Evolutionary conservation across 2,888 invertebrate genomes (phyloP).

Genomic region (Hyposoter didymator): DNA sequence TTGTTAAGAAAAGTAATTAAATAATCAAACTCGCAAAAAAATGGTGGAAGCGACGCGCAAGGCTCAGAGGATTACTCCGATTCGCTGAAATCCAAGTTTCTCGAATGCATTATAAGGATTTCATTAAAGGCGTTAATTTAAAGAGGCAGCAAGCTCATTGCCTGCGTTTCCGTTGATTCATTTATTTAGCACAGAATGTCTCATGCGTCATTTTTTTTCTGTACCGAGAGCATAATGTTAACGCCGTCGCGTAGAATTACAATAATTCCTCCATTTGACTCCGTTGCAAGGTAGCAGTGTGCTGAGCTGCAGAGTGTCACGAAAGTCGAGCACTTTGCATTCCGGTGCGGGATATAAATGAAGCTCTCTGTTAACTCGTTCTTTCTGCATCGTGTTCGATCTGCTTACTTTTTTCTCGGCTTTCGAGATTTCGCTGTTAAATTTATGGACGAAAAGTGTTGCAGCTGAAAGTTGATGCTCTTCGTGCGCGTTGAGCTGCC

Average conservation of each 20-base stretch:
- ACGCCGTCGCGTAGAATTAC: conserved; percentile 33
- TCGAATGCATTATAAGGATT: not conserved
- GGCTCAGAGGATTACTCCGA: too few species aligned
- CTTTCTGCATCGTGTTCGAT: conserved; percentile 4
- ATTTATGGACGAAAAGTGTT: not conserved
- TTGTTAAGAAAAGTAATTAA: not conserved
- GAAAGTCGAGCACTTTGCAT: conserved; percentile 36
- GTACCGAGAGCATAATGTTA: not conserved
- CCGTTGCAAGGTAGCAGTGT: not conserved
- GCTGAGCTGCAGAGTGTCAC: conserved; percentile 39
- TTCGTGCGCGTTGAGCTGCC: conserved; percentile 50
- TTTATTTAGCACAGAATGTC: conserved; percentile 2
- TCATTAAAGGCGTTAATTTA: not conserved
- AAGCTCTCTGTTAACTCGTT: conserved; percentile 12
- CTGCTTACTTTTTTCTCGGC: conserved; percentile 6
- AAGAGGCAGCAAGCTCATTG: not conserved
- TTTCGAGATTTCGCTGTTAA: conserved; percentile 10
- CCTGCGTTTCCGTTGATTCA: not conserved
- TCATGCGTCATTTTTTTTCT: not conserved
- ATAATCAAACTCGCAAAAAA: not conserved
- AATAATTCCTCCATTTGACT: conserved; percentile 58
- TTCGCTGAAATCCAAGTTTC: not conserved
- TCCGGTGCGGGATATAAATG: conserved; percentile 28
- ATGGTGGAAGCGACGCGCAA: too few species aligned
- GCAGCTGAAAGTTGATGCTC: conserved; percentile 22